Conservation (phyloP, 2,113 vertebrate species). For the Cardinalis cardinalis region DNA sequence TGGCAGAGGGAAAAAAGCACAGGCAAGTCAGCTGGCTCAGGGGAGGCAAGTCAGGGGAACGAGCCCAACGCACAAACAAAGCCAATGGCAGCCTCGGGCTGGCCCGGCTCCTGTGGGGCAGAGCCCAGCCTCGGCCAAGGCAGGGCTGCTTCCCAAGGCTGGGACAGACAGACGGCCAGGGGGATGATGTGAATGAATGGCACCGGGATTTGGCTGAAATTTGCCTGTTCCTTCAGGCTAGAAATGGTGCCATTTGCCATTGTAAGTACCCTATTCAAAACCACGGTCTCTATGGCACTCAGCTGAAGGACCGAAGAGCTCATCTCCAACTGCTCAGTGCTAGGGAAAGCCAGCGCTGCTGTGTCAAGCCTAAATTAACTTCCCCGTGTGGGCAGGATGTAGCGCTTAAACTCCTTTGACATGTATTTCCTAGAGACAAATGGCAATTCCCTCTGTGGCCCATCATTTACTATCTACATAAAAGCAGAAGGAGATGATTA, state of each 20-base stretch:
- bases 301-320: background rate
- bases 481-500: constrained; percentile 25
- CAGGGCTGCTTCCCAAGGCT: background rate
- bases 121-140: background rate
- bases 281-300: background rate
- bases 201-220: background rate
- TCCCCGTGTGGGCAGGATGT: constrained; percentile 13
- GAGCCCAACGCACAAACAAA: background rate
- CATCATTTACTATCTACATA: constrained; percentile 24
- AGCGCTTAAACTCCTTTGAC: background rate
- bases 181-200: background rate
- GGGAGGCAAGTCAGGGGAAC: background rate
- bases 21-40: background rate
- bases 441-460: constrained; percentile 1
- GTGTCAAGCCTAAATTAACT: background rate
- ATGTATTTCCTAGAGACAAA: background rate
- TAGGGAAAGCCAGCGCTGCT: background rate
- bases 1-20: constrained; percentile 10
- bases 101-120: background rate
- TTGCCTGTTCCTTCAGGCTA: background rate
- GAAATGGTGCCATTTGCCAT: background rate
- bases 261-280: background rate
- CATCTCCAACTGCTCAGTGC: background rate
- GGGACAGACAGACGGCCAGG: accelerated
- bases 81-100: background rate